phyloP scores from a whole-genome alignment of 1,140 invertebrate species.

The Ceratosolen fusciceps region DNA sequence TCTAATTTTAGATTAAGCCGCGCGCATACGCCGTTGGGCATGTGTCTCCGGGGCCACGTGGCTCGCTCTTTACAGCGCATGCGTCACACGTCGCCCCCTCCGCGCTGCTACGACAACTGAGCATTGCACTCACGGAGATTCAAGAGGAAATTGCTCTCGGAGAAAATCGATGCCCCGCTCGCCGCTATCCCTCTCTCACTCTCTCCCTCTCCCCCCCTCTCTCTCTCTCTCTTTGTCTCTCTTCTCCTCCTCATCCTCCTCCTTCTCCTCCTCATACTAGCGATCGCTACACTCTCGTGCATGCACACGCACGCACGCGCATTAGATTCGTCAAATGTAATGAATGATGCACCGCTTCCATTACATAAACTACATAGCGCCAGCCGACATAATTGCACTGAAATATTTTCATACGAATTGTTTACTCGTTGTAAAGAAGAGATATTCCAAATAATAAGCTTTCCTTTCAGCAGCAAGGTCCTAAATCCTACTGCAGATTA shows the following conservation, averaged over 20 bases:
- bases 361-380: not conserved
- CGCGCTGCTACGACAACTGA: not conserved
- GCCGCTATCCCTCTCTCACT: not conserved
- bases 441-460: not conserved
- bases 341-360: not conserved
- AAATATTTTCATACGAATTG: not conserved
- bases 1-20: conserved; percentile 59
- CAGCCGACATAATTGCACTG: not conserved
- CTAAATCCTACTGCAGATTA: not conserved
- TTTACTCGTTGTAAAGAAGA: not conserved
- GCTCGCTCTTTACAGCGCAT: not conserved
- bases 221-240: not conserved
- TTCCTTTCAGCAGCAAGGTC: not conserved
- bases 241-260: too few species aligned
- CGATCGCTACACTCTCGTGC: not conserved
- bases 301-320: not conserved
- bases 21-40: conserved; percentile 9
- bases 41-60: conserved; percentile 25
- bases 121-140: conserved; percentile 6
- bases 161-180: conserved; percentile 31
- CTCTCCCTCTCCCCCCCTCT: not conserved
- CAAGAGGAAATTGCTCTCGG: conserved; percentile 18
- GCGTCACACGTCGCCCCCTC: not conserved
- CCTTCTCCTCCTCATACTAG: too few species aligned
- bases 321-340: not conserved